Conservation (phyloP, 2,113 vertebrate species). For the Rousettus leschenaultii region DNA sequence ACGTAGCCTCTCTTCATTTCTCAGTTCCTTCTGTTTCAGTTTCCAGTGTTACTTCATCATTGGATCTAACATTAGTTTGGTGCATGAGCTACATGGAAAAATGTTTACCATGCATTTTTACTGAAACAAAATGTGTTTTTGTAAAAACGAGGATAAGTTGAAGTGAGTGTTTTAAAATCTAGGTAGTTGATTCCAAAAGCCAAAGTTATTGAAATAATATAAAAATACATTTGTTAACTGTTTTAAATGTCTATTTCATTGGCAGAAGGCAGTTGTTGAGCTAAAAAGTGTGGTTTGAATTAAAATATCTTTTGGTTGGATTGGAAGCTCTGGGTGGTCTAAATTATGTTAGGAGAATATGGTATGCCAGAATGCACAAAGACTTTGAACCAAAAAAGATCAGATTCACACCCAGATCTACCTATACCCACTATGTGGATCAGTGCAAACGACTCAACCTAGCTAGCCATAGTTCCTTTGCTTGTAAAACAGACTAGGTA, state of each 20-base stretch:
- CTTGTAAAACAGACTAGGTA: neutral
- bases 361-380: neutral
- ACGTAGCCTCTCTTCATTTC: neutral
- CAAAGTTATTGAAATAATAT: neutral
- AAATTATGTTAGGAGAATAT: neutral
- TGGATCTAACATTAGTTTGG: neutral
- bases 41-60: neutral
- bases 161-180: neutral
- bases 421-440: rapidly evolving
- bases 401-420: neutral
- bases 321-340: neutral
- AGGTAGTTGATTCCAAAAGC: neutral
- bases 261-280: neutral
- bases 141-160: neutral
- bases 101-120: neutral
- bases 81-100: neutral
- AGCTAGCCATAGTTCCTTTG: neutral
- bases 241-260: neutral
- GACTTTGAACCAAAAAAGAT: neutral
- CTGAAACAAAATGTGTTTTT: neutral
- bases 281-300: neutral
- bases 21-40: neutral
- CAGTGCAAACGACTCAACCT: neutral
- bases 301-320: neutral
- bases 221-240: neutral